Evolutionary conservation across 2,113 vertebrate genomes (phyloP).

Genomic region (Centrocercus urophasianus): DNA sequence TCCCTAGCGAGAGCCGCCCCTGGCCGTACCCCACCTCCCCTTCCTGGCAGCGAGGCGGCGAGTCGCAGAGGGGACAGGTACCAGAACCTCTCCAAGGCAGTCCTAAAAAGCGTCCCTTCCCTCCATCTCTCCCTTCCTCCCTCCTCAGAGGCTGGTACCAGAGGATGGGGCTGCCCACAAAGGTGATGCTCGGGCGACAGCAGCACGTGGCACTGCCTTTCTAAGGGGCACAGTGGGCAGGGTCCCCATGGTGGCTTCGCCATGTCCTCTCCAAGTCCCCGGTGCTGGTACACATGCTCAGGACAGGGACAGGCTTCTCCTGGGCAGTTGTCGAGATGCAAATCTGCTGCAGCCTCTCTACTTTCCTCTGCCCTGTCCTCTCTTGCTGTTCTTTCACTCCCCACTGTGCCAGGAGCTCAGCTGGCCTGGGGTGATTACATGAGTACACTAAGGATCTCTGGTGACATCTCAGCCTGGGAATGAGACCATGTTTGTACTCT

Average conservation of each 20-base stretch:
- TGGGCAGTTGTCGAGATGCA: neutral
- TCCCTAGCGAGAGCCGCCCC: slow-evolving; percentile 88
- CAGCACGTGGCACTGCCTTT: neutral
- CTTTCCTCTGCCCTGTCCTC: slow-evolving; percentile 23
- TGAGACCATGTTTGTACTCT: neutral
- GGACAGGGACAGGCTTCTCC: neutral
- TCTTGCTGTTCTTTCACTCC: neutral
- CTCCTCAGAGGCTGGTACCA: neutral
- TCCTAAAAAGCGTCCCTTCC: neutral
- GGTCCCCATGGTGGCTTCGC: neutral
- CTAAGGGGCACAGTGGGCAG: too few relatives aligned
- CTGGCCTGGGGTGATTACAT: too few relatives aligned
- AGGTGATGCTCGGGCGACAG: neutral
- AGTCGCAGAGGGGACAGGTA: slow-evolving; percentile 87
- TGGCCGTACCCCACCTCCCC: slow-evolving; percentile 88
- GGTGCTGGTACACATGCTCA: fast-evolving
- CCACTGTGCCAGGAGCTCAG: fast-evolving
- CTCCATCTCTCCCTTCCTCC: neutral
- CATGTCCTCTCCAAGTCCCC: neutral
- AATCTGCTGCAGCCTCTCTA: neutral
- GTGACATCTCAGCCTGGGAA: fast-evolving
- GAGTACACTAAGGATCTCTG: neutral
- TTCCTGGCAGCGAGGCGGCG: slow-evolving; percentile 81
- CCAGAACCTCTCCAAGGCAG: slow-evolving; percentile 13
- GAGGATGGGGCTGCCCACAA: neutral